Evolutionary conservation across 2,797 vertebrate genomes (phyloP).

Genomic region (Sebastes cheni): DNA sequence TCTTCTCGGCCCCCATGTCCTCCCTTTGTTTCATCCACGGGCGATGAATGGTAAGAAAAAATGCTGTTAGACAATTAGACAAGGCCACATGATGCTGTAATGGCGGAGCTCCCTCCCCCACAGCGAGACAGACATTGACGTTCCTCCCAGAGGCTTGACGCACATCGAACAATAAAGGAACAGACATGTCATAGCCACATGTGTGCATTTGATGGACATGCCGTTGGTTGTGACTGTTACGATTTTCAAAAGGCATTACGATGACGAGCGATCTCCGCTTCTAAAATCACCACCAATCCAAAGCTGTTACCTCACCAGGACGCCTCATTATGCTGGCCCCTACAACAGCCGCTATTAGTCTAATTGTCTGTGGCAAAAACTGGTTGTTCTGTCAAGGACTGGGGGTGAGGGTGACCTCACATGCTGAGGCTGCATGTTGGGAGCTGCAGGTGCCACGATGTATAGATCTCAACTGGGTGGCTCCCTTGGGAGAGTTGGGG

Average conservation of each 20-base stretch:
- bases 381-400: not conserved
- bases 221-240: slow-evolving; percentile 2
- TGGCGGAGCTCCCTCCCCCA: slow-evolving; percentile 19
- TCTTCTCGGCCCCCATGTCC: slow-evolving; percentile 6
- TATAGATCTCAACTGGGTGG: not conserved
- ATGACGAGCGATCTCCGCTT: slow-evolving; percentile 7
- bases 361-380: slow-evolving; percentile 9
- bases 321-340: slow-evolving; percentile 14
- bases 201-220: slow-evolving; percentile 23
- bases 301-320: slow-evolving; percentile 35
- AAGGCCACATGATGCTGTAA: slow-evolving; percentile 55
- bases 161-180: slow-evolving; percentile 26
- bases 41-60: slow-evolving; percentile 40
- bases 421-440: slow-evolving; percentile 7
- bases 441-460: slow-evolving; percentile 20
- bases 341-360: slow-evolving; percentile 18
- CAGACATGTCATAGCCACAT: not conserved
- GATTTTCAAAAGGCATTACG: slow-evolving; percentile 15
- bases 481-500: not conserved
- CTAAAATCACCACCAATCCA: slow-evolving; percentile 1
- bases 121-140: slow-evolving; percentile 45
- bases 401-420: not conserved
- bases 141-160: slow-evolving; percentile 19
- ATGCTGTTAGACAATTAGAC: slow-evolving; percentile 60
- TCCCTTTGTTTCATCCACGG: slow-evolving; percentile 15